Evolutionary conservation across 2,888 invertebrate species (phyloP), one percentile per base, ranked within the genome.

Genomic region (Noctuana brunneofusca): DNA sequence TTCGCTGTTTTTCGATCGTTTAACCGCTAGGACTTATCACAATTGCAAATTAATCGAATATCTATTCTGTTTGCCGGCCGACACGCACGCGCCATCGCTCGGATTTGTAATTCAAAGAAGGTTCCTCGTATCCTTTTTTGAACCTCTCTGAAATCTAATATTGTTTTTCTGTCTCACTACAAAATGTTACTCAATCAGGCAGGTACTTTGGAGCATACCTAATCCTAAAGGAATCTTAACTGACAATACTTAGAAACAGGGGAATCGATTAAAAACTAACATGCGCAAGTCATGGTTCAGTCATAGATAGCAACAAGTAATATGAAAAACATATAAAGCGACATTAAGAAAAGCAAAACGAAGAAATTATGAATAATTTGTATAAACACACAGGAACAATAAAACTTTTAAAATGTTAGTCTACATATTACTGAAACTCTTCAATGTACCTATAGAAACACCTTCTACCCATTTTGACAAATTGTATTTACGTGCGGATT

Each of bases 41-140:
- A 84, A 89, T 89, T 89, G 87, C 83, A 89, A 89, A 90, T 89
- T 89, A 87, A 88, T 86, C 82, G 86, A 83, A 81, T 86, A 84
- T 81, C 80, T 84, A 81, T 84, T 80, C 80, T 81, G 76, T 75
- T 78, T 76, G 76, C 72, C 72, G 75, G 73, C 69, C 71, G 69
- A 64, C 72, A 76, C 79, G 79, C 78, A 78, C 80, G 76, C 78
- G 69, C 74, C 69, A 66, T 72, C 71, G 68, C 68, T 64, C 38
- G 43, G 68, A 86, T 86, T 87, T 87, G 83, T 84, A 81, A 87
- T 88, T 86, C 83, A 85, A 83, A 83, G 73, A 77, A 81, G 79
- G 74, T 75, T 69, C 67, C 69, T 69, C 71, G 71, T 79, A 79
- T 80, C 75, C 72, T 80, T 77, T 74, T 74, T 74, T 78, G 75